Evolutionary conservation across 2,797 vertebrate genomes (phyloP).

Genomic region (Pseudotriccus pelzelni): DNA sequence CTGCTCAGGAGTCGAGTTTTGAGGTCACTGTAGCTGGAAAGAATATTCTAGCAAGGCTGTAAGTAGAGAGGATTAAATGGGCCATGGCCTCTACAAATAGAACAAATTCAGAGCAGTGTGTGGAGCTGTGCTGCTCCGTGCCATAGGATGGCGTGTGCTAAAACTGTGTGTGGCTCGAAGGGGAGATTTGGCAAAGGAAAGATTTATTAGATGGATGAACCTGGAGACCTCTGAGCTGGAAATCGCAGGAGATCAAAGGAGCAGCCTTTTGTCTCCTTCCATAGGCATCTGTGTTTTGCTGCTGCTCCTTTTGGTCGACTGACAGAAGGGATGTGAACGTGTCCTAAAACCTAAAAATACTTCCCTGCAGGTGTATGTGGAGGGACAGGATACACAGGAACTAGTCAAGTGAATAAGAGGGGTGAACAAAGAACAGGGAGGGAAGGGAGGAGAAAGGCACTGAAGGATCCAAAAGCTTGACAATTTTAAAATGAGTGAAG

Average conservation of each 20-base stretch:
- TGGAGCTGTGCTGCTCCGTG: not conserved
- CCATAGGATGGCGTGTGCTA: fast-evolving
- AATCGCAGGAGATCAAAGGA: not conserved
- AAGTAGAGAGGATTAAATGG: not conserved
- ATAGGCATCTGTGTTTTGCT: not conserved
- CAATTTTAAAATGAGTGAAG: not conserved
- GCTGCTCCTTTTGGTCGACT: not conserved
- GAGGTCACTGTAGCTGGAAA: not conserved
- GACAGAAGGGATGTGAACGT: not conserved
- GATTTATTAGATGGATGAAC: not conserved
- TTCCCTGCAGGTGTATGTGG: not conserved
- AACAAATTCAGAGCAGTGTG: not conserved
- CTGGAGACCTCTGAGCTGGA: not conserved
- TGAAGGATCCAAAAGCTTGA: not conserved
- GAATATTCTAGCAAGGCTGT: not conserved
- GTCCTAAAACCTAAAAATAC: not conserved
- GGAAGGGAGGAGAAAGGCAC: not conserved
- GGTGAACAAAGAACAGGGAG: not conserved
- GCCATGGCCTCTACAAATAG: not conserved
- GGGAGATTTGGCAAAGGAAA: not conserved
- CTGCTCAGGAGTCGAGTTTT: not conserved
- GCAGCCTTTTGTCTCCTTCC: not conserved
- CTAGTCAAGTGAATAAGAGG: not conserved
- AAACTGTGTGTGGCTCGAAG: fast-evolving
- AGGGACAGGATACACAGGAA: not conserved